Base-by-base conservation (phyloP, 2,888 invertebrate species). In the Falcaria lacertinaria region DNA sequence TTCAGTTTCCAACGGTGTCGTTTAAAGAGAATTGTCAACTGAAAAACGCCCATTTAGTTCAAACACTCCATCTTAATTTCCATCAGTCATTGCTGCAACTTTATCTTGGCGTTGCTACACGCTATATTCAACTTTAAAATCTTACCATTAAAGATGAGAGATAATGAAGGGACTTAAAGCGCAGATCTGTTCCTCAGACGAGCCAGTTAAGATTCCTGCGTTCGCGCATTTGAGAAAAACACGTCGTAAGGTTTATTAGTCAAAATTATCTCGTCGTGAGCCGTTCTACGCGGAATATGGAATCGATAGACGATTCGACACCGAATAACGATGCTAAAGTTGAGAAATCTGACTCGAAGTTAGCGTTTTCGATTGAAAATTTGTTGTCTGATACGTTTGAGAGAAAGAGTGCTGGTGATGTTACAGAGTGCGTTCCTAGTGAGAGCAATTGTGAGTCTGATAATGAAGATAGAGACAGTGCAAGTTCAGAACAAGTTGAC, bases 221-320 rank as follows among this genome's bases (percentile, higher is more conserved):
- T 76, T 82, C 78, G 66, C 61, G 73, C 83, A 78, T 84, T 85
- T 86, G 88, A 88, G 84, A 85, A 85, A 85, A 87, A 87, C 87
- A 83, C 76, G 69, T 79, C 82, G 78, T 75, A 75, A 70, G 74
- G 65, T 57, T 67, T 73, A 84, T 87, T 80, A 81, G 87, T 83
- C 69, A 73, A 76, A 79, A 79, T 79, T 75, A 74, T 76, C 62
- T 61, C 57, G 60, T 58, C 57, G 60, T 50, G 64, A 57, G n/a
- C n/a, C n/a, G 73, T 69, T 58, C 50, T 50, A 43, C 40, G 51
- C 44, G 48, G 38, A 44, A 43, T 39, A 44, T 52, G 2, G 60
- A 55, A 41, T 40, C 58, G 37, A 80, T 80, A 69, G 78, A 81
- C 1, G 47, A 45, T 53, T 47, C 33, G 63, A 57, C 42, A 1